These are phyloP conservation scores for Paedocypris micromegethes DNA, from an alignment of 2,797 vertebrate species.

Conservation along the genomic window DNA sequence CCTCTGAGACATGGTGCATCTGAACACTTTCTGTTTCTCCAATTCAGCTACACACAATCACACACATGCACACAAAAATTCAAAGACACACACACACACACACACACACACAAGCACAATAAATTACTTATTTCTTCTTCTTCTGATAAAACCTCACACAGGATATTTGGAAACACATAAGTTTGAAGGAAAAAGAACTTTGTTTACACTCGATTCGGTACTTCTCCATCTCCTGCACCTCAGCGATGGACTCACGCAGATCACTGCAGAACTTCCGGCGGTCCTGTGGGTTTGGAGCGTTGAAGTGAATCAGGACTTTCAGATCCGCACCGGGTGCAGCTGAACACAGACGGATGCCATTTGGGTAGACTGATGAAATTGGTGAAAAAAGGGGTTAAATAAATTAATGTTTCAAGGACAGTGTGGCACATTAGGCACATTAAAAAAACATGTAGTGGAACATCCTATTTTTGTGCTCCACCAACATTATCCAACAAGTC, in stretches of 20 bases:
- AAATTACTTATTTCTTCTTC: not conserved
- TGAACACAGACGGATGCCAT: slow-evolving; percentile 92
- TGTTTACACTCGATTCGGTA: slow-evolving; percentile 98
- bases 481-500: too few relatives aligned
- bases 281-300: slow-evolving; percentile 97
- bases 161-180: too few relatives aligned
- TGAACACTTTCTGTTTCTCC: slow-evolving; percentile 96
- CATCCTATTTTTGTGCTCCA: too few relatives aligned
- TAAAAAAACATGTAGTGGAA: too few relatives aligned
- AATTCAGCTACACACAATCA: slow-evolving; percentile 78
- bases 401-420: not conserved
- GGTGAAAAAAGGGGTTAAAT: not conserved
- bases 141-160: not conserved
- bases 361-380: slow-evolving; percentile 82
- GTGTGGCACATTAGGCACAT: too few relatives aligned
- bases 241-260: slow-evolving; percentile 90
- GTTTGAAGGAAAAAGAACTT: slow-evolving; percentile 38
- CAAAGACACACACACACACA: not conserved
- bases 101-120: not conserved
- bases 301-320: slow-evolving; percentile 97
- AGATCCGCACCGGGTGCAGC: slow-evolving; percentile 92
- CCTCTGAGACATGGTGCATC: slow-evolving; percentile 92
- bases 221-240: slow-evolving; percentile 99
- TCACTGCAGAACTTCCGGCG: slow-evolving; percentile 97
- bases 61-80: not conserved